phyloP scores from a whole-genome alignment of 2,797 vertebrate species.

The Danio tinwini region DNA sequence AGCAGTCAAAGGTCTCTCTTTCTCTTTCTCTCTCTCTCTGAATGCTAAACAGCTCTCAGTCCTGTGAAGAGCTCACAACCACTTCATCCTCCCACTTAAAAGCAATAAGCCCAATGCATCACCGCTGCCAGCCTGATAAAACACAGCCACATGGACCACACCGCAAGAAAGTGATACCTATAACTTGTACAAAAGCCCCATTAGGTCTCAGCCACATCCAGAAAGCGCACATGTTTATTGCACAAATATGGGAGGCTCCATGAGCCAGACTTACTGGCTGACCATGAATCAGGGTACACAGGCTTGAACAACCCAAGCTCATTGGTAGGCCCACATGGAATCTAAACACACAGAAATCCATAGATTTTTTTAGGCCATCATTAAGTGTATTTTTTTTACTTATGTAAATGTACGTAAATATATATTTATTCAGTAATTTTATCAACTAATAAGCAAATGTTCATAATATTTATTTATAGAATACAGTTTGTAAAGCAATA shows the following conservation, averaged over 20 bases:
- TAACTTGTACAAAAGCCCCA: slow-evolving; percentile 27
- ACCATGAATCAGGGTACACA: not conserved
- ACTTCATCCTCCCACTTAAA: slow-evolving; percentile 57
- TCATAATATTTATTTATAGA: no score
- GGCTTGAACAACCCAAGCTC: not conserved
- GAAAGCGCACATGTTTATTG: not conserved
- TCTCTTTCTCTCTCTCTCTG: slow-evolving; percentile 42
- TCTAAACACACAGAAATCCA: no score
- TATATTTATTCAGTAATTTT: no score
- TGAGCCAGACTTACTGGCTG: not conserved
- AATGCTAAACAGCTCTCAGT: slow-evolving; percentile 59
- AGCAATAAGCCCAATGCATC: slow-evolving; percentile 43
- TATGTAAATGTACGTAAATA: no score
- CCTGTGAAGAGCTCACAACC: slow-evolving; percentile 47
- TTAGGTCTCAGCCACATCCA: slow-evolving; percentile 12
- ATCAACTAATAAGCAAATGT: no score
- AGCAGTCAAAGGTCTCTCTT: slow-evolving; percentile 44
- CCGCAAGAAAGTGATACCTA: slow-evolving; percentile 12
- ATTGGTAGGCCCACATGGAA: no score
- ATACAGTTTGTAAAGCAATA: no score
- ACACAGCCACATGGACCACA: slow-evolving; percentile 38
- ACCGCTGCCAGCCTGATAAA: slow-evolving; percentile 33
- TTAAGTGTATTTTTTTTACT: no score
- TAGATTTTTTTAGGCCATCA: no score
- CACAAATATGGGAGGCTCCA: slow-evolving; percentile 9